Percentiles rank a stretch among this genome's conserved stretches.
Evolutionary conservation across 2,888 invertebrate genomes (phyloP).

Genomic region (Sinelater perroti): DNA sequence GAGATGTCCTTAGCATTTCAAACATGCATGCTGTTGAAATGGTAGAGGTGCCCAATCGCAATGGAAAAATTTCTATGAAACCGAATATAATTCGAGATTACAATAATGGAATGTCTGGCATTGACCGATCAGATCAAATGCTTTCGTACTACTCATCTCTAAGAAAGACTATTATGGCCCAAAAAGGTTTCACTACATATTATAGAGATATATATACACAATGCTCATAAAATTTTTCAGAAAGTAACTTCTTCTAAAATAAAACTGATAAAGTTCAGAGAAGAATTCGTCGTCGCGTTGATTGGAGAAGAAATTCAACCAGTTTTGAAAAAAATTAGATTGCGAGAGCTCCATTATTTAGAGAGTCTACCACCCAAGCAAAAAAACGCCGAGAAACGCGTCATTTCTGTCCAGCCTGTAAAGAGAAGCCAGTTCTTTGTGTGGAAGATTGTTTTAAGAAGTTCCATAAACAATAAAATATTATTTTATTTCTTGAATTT

Average conservation of each 20-base stretch:
- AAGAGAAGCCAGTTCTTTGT: slow-evolving; percentile 25
- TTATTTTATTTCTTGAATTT: too few species aligned
- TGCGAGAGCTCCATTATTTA: slow-evolving; percentile 39
- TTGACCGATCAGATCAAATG: slow-evolving; percentile 45
- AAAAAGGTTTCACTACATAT: slow-evolving; percentile 30
- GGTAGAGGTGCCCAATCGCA: slow-evolving; percentile 41
- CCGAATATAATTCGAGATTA: slow-evolving; percentile 44
- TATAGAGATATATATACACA: slow-evolving; percentile 42
- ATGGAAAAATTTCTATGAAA: slow-evolving; percentile 43
- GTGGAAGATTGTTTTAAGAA: slow-evolving; percentile 5
- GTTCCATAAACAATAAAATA: not conserved
- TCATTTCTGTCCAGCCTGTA: too few species aligned
- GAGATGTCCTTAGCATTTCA: slow-evolving; percentile 41
- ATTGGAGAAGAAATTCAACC: slow-evolving; percentile 42
- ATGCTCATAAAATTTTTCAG: slow-evolving; percentile 43
- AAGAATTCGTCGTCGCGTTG: slow-evolving; percentile 40
- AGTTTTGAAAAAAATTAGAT: slow-evolving; percentile 37
- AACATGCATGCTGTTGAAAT: slow-evolving; percentile 44
- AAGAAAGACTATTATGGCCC: slow-evolving; percentile 41
- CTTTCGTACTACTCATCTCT: slow-evolving; percentile 41
- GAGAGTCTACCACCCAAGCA: slow-evolving; percentile 36
- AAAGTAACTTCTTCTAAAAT: slow-evolving; percentile 42
- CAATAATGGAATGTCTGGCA: slow-evolving; percentile 43
- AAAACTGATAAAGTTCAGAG: slow-evolving; percentile 44
- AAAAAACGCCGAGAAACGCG: not conserved